Base-by-base conservation (phyloP, 2,113 vertebrate genomes). In the Megaceryle maxima region DNA sequence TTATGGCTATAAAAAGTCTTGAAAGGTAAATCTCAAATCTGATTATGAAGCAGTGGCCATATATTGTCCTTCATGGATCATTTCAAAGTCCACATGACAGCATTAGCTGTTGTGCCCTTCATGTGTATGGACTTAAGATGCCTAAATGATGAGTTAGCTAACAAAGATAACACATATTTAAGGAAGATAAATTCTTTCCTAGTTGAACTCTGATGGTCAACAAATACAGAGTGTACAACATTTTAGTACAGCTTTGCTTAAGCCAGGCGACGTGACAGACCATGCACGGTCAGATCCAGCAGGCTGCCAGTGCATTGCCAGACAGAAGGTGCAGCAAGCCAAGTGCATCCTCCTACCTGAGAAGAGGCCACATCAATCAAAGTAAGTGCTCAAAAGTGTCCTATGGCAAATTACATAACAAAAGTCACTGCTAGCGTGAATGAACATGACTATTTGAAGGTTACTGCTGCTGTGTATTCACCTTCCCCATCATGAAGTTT, bases 91-190 rank as follows among this genome's bases (percentile, higher is more conserved):
- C 76, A 39, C 83, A 44, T 37, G 83, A 82, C 70, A 62, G 35
- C 55, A 51, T 53, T 87, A 63, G 70, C 62, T 85, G 48, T 25
- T 62, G 51, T 83, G 94, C 69, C 94, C 91, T 97, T 97, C 92
- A 81, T 57, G 14, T 83, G 77, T 88, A 67, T 76, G 73, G 96
- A 73, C 46, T 76, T 87, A 94, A 87, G 91, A 95, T 96, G 87
- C 84, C 92, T 96, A 93, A 97, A 98, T 37, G 82, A 88, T 95
- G 92, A 87, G 80, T 83, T 95, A 86, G 78, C 95, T 94, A 96
- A 94, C 86, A 85, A 94, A 97, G 97, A 98, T 95, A 97, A 91
- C 83, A 87, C 87, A 75, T 98, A 84, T 96, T 97, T 97, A 91
- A 93, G 88, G 88, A 95, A 97, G 97, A 97, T 92, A 96, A 96